Conservation (phyloP, 1,140 invertebrate genomes). For the Anastrepha ludens region DNA sequence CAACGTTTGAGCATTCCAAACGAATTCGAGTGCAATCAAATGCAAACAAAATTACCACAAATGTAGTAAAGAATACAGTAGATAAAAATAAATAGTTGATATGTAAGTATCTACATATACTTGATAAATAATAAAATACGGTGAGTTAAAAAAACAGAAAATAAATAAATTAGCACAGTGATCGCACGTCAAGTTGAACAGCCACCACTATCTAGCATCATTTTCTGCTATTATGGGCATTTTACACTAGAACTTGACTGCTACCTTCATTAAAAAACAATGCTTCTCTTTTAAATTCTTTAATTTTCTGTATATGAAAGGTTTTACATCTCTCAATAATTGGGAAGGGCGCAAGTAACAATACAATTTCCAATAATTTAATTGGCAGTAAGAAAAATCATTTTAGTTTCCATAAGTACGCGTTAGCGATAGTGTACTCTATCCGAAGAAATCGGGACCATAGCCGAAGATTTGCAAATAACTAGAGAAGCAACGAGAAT, state of each 20-base stretch:
- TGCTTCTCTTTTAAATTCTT: no score
- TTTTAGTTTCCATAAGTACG: neutral
- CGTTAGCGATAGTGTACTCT: neutral
- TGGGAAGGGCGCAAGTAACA: no score
- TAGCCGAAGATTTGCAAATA: neutral
- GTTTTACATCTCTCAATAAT: no score
- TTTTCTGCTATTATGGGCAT: no score
- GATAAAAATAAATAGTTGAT: no score
- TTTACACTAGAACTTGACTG: no score
- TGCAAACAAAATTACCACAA: slow-evolving; percentile 19
- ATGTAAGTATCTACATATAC: neutral
- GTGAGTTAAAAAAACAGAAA: neutral
- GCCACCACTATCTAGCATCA: no score
- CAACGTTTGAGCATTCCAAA: slow-evolving; percentile 1
- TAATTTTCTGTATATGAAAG: no score
- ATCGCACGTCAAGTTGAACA: neutral
- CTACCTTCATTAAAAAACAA: no score
- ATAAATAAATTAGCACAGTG: neutral
- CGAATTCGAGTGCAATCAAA: slow-evolving; percentile 15
- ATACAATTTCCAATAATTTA: no score
- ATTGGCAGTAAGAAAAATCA: neutral
- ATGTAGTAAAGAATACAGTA: neutral
- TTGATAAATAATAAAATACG: neutral
- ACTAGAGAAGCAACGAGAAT: neutral
- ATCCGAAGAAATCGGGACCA: neutral